Evolutionary conservation across 1,140 invertebrate genomes (phyloP).

Genomic region (Cydia fagiglandana): DNA sequence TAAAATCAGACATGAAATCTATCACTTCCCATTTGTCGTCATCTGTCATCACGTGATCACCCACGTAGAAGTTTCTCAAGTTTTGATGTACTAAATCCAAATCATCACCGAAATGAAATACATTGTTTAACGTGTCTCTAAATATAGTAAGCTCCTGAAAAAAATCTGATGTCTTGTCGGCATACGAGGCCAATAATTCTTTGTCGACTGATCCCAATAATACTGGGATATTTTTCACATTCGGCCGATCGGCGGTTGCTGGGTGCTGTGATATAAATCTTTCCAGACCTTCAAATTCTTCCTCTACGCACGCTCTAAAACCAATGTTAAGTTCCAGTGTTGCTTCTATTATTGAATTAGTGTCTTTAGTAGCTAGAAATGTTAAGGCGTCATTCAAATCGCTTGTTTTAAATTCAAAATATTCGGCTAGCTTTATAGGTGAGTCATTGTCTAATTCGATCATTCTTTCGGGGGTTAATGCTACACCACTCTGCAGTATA

Average conservation of each 20-base stretch:
- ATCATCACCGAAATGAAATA: constrained; percentile 12
- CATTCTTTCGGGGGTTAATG: constrained; percentile 19
- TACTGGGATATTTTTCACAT: constrained; percentile 33
- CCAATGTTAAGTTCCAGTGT: constrained; percentile 13
- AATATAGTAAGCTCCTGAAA: not conserved
- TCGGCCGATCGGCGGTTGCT: constrained; percentile 3
- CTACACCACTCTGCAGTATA: constrained; percentile 39
- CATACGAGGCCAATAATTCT: constrained; percentile 1
- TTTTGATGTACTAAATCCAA: not conserved
- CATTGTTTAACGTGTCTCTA: not conserved
- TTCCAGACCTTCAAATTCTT: constrained; percentile 37
- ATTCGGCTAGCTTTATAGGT: constrained; percentile 34
- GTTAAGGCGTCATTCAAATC: constrained; percentile 37
- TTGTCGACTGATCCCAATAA: constrained; percentile 34
- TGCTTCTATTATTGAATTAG: constrained; percentile 37
- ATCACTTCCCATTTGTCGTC: constrained; percentile 1
- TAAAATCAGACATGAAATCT: constrained; percentile 22
- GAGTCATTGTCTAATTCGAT: constrained; percentile 22
- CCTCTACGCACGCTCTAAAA: constrained; percentile 39
- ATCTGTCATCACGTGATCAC: not conserved
- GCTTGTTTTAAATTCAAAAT: constrained; percentile 37
- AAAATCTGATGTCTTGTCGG: not conserved
- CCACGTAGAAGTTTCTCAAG: constrained; percentile 30
- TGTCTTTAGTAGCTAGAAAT: constrained; percentile 33
- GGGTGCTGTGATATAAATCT: constrained; percentile 35